phyloP scores from a whole-genome alignment of 2,113 vertebrate genomes.

The Sitta europaea region DNA sequence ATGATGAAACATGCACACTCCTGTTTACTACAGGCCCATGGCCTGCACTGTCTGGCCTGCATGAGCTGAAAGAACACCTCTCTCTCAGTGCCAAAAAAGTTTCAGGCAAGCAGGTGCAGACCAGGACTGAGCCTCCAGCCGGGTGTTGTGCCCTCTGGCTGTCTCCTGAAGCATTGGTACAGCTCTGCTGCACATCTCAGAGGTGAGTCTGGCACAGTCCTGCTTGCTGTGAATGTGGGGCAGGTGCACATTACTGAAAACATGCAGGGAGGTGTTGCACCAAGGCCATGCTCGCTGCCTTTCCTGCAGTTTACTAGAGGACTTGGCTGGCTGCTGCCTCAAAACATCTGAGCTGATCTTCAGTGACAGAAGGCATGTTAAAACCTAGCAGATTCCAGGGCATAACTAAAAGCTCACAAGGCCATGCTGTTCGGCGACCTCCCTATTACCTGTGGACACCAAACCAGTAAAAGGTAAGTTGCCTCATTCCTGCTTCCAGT shows the following conservation, averaged over 20 bases:
- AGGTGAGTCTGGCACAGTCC: neutral
- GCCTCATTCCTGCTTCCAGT: neutral
- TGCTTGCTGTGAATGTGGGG: accelerated
- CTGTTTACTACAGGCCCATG: neutral
- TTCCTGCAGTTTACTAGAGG: neutral
- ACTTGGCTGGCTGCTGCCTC: neutral
- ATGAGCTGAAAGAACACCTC: neutral
- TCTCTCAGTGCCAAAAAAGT: neutral
- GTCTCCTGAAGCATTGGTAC: neutral
- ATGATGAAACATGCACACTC: accelerated
- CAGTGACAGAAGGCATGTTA: accelerated
- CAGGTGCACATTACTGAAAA: neutral
- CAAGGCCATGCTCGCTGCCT: neutral
- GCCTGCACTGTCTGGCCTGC: neutral
- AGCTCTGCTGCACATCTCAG: neutral
- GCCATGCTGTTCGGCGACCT: accelerated
- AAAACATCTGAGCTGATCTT: neutral
- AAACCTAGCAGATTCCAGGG: neutral
- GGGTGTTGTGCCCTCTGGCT: neutral
- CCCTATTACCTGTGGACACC: neutral
- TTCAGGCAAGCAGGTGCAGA: neutral
- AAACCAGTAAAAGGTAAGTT: neutral
- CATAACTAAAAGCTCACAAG: accelerated
- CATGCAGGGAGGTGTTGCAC: accelerated
- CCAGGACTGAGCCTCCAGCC: neutral